Evolutionary conservation across 2,888 invertebrate species (phyloP).

Genomic region (Eupithecia subfuscata): DNA sequence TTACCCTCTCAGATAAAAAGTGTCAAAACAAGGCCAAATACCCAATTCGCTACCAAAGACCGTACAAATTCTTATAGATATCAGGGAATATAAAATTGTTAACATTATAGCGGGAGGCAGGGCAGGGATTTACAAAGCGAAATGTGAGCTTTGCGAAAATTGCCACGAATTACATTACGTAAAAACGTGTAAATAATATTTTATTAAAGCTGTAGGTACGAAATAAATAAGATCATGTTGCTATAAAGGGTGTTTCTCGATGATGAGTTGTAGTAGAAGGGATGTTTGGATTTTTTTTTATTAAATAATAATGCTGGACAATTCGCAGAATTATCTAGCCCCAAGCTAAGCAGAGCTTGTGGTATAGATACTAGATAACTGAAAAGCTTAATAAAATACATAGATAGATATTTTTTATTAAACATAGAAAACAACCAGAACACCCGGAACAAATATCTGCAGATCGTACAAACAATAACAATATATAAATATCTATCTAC

Average conservation of each 20-base stretch:
- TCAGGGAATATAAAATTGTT: not conserved
- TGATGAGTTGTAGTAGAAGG: not conserved
- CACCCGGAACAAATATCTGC: no score
- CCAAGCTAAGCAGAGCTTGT: no score
- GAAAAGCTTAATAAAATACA: no score
- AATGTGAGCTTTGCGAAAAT: conserved; percentile 6
- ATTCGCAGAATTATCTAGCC: no score
- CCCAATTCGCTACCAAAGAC: not conserved
- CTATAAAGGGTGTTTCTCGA: not conserved
- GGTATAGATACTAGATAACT: no score
- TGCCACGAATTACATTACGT: conserved; percentile 19
- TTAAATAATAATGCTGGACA: no score
- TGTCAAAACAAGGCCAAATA: not conserved
- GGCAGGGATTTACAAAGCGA: conserved; percentile 12
- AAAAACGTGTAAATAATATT: conserved; percentile 28
- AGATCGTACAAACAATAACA: no score
- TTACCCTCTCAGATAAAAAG: not conserved
- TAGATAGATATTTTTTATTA: no score
- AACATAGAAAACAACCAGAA: no score
- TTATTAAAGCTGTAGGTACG: conserved; percentile 27
- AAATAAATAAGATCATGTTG: conserved; percentile 41
- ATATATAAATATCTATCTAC: no score
- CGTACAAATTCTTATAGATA: not conserved
- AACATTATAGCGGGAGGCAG: not conserved
- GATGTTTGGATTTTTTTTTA: no score